Conservation (phyloP, 2,797 vertebrate species). For the Siniperca obscura region DNA sequence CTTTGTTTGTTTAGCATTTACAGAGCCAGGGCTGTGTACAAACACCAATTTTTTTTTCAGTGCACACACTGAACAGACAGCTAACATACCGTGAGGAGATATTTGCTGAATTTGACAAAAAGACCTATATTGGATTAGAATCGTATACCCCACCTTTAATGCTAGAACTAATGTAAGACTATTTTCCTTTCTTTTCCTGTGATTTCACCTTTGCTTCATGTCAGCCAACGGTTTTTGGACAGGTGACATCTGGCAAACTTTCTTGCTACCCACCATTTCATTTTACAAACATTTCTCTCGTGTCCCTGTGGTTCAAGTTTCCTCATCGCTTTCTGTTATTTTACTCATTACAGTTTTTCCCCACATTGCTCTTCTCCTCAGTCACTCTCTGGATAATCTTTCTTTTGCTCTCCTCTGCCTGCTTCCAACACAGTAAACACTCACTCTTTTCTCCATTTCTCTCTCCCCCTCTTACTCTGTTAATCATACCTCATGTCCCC, state of each 20-base stretch:
- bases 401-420: constrained; percentile 29
- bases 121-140: too few species aligned
- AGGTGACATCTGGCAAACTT: not conserved
- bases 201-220: constrained; percentile 3
- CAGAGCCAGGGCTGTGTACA: too few species aligned
- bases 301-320: constrained; percentile 13
- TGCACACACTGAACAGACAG: too few species aligned
- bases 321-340: constrained; percentile 43
- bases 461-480: constrained; percentile 31
- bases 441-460: constrained; percentile 31
- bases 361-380: constrained; percentile 31
- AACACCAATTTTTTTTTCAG: too few species aligned
- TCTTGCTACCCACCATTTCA: constrained; percentile 10
- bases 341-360: constrained; percentile 34
- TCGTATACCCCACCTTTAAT: too few species aligned
- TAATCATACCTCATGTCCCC: constrained; percentile 49
- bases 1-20: too few species aligned
- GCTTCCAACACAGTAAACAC: constrained; percentile 30
- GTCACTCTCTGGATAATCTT: constrained; percentile 41
- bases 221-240: not conserved
- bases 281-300: not conserved
- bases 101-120: too few species aligned
- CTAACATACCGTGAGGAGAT: too few species aligned
- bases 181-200: constrained; percentile 3
- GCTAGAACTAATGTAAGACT: too few species aligned